Conservation (phyloP, 64 coral and sea anemone genomes). For the Porites lutea region DNA sequence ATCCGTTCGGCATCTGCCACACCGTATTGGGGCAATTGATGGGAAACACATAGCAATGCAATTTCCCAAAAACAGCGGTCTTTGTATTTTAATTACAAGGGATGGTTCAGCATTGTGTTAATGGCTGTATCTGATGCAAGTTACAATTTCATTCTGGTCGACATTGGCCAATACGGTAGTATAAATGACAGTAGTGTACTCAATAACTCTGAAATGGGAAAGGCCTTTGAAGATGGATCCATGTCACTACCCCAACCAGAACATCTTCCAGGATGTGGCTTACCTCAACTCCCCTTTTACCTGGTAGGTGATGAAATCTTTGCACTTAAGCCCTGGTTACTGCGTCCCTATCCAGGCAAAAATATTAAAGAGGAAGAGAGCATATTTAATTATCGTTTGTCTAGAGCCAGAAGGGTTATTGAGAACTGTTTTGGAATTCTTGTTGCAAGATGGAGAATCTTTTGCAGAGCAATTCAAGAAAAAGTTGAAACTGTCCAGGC, state of each 20-base stretch:
- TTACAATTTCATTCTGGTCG: neutral
- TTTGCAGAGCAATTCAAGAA: conserved; percentile 5
- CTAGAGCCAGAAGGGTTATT: conserved; percentile 43
- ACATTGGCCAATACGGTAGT: conserved; percentile 34
- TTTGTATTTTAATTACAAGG: conserved; percentile 43
- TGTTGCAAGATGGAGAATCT: conserved; percentile 59
- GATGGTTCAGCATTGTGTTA: conserved; percentile 24
- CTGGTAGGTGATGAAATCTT: conserved; percentile 59
- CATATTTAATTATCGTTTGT: conserved; percentile 55
- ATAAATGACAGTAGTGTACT: conserved; percentile 39
- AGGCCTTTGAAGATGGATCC: conserved; percentile 30
- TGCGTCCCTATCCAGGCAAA: conserved; percentile 32
- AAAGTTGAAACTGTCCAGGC: conserved; percentile 30
- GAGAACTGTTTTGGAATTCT: conserved; percentile 57
- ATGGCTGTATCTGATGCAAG: conserved; percentile 19
- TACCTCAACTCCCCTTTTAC: conserved; percentile 24
- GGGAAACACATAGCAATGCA: conserved; percentile 50
- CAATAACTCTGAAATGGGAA: conserved; percentile 50
- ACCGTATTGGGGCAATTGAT: conserved; percentile 33
- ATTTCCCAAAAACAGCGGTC: conserved; percentile 27
- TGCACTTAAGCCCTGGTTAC: conserved; percentile 19
- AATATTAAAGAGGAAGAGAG: conserved; percentile 47
- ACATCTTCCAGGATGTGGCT: conserved; percentile 5
- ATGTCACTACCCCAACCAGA: conserved; percentile 32
- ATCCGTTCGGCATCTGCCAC: conserved; percentile 31